phyloP scores from a whole-genome alignment of 1,140 invertebrate species.

The Bilobella aurantiaca region DNA sequence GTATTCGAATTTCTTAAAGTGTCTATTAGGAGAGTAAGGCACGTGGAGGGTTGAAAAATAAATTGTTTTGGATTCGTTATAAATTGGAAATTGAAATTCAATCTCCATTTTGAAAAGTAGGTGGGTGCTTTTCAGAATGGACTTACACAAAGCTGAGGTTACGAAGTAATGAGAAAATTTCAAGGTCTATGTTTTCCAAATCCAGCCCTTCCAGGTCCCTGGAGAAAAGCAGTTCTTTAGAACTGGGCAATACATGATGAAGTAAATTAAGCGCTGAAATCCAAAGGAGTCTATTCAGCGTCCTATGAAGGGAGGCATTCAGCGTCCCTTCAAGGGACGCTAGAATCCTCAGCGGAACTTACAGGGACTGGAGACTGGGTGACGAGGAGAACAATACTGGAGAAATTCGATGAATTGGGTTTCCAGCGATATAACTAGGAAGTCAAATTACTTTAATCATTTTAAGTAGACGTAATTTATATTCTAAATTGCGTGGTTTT shows the following conservation, averaged over 20 bases:
- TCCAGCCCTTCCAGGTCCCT: conserved; percentile 36
- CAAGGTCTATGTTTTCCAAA: conserved; percentile 43
- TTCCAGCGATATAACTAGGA: conserved; percentile 13
- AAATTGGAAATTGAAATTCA: too few relatives aligned
- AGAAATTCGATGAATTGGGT: background rate
- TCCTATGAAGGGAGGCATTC: too few relatives aligned
- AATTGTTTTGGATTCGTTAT: background rate
- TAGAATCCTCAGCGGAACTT: too few relatives aligned
- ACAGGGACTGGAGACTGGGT: background rate
- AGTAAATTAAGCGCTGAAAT: background rate
- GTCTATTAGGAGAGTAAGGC: conserved; percentile 41
- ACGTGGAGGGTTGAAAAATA: conserved; percentile 11
- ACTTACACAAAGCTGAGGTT: conserved; percentile 47
- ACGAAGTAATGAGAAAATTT: conserved; percentile 44
- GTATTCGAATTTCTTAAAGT: conserved; percentile 61
- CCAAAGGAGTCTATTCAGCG: too few relatives aligned
- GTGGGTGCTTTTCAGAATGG: background rate
- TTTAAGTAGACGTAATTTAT: background rate
- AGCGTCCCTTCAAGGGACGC: too few relatives aligned
- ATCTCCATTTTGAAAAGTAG: background rate
- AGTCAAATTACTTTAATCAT: conserved; percentile 14
- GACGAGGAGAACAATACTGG: background rate
- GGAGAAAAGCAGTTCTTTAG: conserved; percentile 1
- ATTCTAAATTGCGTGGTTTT: too few relatives aligned
- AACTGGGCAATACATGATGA: background rate